These are phyloP conservation scores for Enteromius afrohamiltoni DNA, from an alignment of 2,797 vertebrate species.

Conservation along the genomic window DNA sequence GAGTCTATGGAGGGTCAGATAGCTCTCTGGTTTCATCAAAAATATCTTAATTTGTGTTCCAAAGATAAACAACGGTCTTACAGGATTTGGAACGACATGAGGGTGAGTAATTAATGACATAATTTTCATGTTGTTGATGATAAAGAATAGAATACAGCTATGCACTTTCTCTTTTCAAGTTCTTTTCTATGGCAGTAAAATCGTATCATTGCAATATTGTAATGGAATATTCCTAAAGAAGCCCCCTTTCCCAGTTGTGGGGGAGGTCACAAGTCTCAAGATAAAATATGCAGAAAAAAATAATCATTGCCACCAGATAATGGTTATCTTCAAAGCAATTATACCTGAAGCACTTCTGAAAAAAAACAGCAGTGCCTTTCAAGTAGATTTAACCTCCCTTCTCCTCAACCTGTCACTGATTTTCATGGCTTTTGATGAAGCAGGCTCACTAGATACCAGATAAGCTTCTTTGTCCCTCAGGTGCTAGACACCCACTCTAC, in stretches of 20 bases:
- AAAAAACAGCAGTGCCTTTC: slow-evolving; percentile 54
- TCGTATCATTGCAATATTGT: slow-evolving; percentile 66
- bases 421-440: slow-evolving; percentile 53
- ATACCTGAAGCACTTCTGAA: slow-evolving; percentile 54
- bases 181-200: slow-evolving; percentile 51
- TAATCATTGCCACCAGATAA: slow-evolving; percentile 59
- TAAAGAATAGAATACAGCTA: background rate
- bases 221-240: slow-evolving; percentile 58
- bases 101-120: no score
- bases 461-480: slow-evolving; percentile 49
- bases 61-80: no score
- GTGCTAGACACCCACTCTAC: slow-evolving; percentile 45
- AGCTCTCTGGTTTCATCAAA: no score
- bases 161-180: slow-evolving; percentile 32
- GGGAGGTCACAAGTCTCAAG: slow-evolving; percentile 58
- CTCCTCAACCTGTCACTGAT: slow-evolving; percentile 50
- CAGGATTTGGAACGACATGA: no score
- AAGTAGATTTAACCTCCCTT: slow-evolving; percentile 54
- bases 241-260: slow-evolving; percentile 60
- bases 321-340: slow-evolving; percentile 56
- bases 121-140: background rate
- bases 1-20: no score
- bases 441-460: slow-evolving; percentile 50
- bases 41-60: no score
- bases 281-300: slow-evolving; percentile 66